Percentiles rank a stretch among this genome's conserved stretches.
phyloP scores from a whole-genome alignment of 2,888 invertebrate species.

The Polyommatus iphigenia region DNA sequence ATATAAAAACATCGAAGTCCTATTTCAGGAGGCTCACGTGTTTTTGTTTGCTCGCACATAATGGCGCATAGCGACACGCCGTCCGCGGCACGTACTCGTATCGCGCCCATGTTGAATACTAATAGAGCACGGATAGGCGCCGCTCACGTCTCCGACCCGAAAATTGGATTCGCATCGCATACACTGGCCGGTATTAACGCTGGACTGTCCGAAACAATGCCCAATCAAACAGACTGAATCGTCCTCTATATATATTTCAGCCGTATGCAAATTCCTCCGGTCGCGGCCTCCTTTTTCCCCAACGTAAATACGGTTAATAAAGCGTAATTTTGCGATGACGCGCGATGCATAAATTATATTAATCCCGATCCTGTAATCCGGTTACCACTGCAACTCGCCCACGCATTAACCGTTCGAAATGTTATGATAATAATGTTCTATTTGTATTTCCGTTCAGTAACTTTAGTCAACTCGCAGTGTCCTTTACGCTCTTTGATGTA shows the following conservation, averaged over 20 bases:
- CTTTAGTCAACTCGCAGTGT: background rate
- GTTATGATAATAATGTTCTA: background rate
- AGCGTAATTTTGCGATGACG: constrained; percentile 52
- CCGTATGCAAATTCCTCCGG: constrained; percentile 21
- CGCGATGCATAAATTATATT: constrained; percentile 64
- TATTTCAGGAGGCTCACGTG: constrained; percentile 54
- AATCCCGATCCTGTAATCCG: constrained; percentile 52
- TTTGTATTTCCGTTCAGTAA: background rate
- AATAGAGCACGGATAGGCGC: constrained; percentile 56
- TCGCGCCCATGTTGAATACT: constrained; percentile 57
- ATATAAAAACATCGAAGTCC: constrained; percentile 44
- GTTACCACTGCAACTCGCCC: constrained; percentile 45
- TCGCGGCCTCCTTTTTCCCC: constrained; percentile 12
- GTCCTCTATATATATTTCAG: constrained; percentile 26
- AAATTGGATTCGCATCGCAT: constrained; percentile 69
- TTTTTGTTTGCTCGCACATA: constrained; percentile 66
- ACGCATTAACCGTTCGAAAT: background rate
- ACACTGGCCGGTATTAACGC: constrained; percentile 59
- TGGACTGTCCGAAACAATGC: constrained; percentile 61
- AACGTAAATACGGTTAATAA: constrained; percentile 36
- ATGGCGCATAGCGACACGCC: constrained; percentile 62
- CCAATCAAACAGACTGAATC: constrained; percentile 65
- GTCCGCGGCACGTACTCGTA: constrained; percentile 65
- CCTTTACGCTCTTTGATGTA: constrained; percentile 12
- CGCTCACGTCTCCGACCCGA: constrained; percentile 55